Percentiles rank a stretch among this genome's conserved stretches.
Conservation (phyloP, 2,113 vertebrate species). For the Lampris megalopsis region DNA sequence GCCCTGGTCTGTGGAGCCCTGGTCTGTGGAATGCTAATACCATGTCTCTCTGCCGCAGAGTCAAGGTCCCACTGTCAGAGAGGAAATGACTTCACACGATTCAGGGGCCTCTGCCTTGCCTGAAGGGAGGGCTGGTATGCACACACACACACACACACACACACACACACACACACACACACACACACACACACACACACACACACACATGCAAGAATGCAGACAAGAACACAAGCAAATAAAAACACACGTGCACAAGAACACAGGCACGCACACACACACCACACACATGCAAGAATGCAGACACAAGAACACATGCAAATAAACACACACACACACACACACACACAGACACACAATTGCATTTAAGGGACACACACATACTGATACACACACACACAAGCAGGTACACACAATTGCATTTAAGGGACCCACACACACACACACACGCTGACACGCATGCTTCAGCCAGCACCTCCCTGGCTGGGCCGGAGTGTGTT, state of each 20-base stretch:
- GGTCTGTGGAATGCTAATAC: slow-evolving; percentile 16
- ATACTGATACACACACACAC: slow-evolving; percentile 7
- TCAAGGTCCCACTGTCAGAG: slow-evolving; percentile 51
- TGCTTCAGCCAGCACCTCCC: slow-evolving; percentile 23
- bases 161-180: slow-evolving; percentile 1
- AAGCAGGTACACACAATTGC: not conserved
- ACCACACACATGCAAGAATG: slow-evolving; percentile 22
- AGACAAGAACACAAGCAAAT: not conserved
- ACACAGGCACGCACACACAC: not conserved
- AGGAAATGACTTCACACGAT: slow-evolving; percentile 72
- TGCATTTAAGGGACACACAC: not conserved
- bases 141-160: slow-evolving; percentile 22
- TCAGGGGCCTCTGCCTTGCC: slow-evolving; percentile 34
- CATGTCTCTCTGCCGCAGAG: slow-evolving; percentile 29
- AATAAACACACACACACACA: slow-evolving; percentile 28
- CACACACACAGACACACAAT: not conserved
- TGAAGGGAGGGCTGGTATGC: slow-evolving; percentile 35
- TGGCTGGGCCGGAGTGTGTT: slow-evolving; percentile 48
- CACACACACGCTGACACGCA: slow-evolving; percentile 24
- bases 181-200: slow-evolving; percentile 12
- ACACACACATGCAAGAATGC: not conserved
- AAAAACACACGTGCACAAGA: slow-evolving; percentile 21
- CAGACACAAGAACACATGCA: slow-evolving; percentile 1
- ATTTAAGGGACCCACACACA: slow-evolving; percentile 4
- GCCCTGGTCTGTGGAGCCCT: not conserved